A percentile compares a stretch with the other conserved stretches of the same genome.
Evolutionary conservation across 2,888 invertebrate species (phyloP).

Genomic region (Leucoptera coffeella): DNA sequence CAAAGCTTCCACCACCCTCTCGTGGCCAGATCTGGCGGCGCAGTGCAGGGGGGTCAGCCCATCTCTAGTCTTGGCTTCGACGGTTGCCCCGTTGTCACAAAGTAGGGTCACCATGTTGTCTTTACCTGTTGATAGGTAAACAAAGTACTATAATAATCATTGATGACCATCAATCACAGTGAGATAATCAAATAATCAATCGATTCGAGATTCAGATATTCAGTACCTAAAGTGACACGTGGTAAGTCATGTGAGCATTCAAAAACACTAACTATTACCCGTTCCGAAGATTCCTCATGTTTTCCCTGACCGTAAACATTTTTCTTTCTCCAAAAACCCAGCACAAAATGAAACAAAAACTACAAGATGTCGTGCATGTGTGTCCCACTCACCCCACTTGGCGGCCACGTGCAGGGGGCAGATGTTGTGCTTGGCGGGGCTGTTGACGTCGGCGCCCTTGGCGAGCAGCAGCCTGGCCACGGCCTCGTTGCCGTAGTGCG

Average conservation of each 20-base stretch:
- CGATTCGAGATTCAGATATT: too few relatives aligned
- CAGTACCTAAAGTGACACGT: too few relatives aligned
- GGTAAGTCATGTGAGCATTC: too few relatives aligned
- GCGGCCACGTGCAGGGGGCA: slow-evolving; percentile 97
- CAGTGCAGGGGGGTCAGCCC: slow-evolving; percentile 97
- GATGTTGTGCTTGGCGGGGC: slow-evolving; percentile 95
- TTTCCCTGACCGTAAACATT: too few relatives aligned
- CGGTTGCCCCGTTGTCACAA: slow-evolving; percentile 88
- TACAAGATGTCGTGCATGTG: too few relatives aligned
- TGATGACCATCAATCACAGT: too few relatives aligned
- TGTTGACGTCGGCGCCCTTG: slow-evolving; percentile 97
- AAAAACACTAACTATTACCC: too few relatives aligned
- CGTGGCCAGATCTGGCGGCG: slow-evolving; percentile 96
- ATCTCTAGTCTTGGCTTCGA: slow-evolving; percentile 93
- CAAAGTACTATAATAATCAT: too few relatives aligned
- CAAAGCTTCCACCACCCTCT: slow-evolving; percentile 92
- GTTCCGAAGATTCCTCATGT: too few relatives aligned
- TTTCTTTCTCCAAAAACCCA: too few relatives aligned
- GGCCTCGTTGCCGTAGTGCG: slow-evolving; percentile 97
- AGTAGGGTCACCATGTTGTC: slow-evolving; percentile 92
- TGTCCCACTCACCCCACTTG: slow-evolving; percentile 88
- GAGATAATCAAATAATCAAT: too few relatives aligned
- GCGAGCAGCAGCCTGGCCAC: slow-evolving; percentile 91
- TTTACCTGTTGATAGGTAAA: slow-evolving; percentile 55
- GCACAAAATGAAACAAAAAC: too few relatives aligned